Percentiles rank a stretch among this genome's conserved stretches.
Conservation (phyloP, 2,113 vertebrate species). For the Aepyceros melampus region DNA sequence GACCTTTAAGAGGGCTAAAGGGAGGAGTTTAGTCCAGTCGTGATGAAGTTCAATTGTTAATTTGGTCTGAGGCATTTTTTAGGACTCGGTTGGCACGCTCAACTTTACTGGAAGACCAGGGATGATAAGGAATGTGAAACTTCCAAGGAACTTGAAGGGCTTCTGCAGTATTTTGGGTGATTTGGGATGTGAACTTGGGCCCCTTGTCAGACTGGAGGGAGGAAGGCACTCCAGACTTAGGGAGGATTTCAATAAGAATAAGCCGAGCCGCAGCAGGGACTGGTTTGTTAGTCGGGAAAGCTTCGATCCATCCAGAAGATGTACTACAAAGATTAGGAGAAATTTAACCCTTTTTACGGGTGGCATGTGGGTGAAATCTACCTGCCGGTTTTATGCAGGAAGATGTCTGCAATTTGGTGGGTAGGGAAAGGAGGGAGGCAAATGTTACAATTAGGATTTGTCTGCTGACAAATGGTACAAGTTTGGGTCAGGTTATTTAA, state of each 20-base stretch:
- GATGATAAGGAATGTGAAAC: not conserved
- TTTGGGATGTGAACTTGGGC: not conserved
- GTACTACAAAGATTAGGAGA: not conserved
- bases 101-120: not conserved
- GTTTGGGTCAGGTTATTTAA: not conserved
- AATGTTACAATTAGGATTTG: not conserved
- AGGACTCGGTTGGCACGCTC: not conserved
- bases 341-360: not conserved
- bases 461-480: not conserved
- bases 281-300: not conserved
- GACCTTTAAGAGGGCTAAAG: not conserved
- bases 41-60: not conserved
- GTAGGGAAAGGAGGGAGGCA: not conserved
- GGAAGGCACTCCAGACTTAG: not conserved
- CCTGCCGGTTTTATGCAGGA: not conserved
- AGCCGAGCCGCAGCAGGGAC: not conserved
- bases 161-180: rapidly evolving
- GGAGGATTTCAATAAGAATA: not conserved
- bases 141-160: not conserved
- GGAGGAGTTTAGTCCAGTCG: not conserved
- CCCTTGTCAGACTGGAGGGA: not conserved
- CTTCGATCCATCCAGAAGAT: not conserved
- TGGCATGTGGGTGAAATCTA: not conserved
- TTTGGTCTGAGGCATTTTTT: not conserved
- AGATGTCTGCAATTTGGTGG: not conserved